These are phyloP conservation scores for Halcyon leucocephala DNA, from an alignment of 2,797 vertebrate genomes.

Conservation along the genomic window DNA sequence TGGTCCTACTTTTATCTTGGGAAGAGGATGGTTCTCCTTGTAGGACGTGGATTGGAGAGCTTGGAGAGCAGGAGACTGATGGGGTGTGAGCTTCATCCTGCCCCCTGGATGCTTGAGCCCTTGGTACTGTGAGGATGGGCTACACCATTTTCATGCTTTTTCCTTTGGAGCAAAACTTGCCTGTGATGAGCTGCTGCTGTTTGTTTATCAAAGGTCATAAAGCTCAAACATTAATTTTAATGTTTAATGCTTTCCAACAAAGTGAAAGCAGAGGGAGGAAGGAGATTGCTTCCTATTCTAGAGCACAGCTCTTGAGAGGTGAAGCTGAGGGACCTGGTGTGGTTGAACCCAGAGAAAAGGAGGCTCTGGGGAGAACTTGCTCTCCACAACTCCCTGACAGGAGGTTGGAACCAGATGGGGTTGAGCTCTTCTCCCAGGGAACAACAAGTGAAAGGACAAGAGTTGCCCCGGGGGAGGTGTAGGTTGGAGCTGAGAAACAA, in stretches of 20 bases:
- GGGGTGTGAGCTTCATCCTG: not conserved
- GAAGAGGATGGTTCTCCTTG: accelerated
- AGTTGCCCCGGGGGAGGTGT: not conserved
- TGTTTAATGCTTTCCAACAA: not conserved
- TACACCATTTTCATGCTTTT: accelerated
- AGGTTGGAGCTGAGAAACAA: too few relatives aligned
- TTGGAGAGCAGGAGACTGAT: not conserved
- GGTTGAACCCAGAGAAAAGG: not conserved
- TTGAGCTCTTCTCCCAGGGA: not conserved
- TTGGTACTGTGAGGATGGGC: accelerated
- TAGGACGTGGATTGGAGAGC: not conserved
- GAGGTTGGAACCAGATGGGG: not conserved
- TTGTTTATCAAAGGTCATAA: not conserved
- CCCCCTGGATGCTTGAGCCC: not conserved
- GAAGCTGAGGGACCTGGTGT: not conserved
- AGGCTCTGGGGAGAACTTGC: not conserved
- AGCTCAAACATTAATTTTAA: accelerated
- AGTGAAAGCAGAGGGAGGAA: not conserved
- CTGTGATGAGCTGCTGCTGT: not conserved
- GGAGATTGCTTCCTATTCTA: not conserved
- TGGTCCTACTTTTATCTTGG: not conserved
- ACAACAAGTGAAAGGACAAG: not conserved
- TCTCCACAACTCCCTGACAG: not conserved
- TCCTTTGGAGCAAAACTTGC: not conserved
- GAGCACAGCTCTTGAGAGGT: not conserved